phyloP scores from a whole-genome alignment of 2,888 invertebrate genomes.

The Himalopsyche japonica region DNA sequence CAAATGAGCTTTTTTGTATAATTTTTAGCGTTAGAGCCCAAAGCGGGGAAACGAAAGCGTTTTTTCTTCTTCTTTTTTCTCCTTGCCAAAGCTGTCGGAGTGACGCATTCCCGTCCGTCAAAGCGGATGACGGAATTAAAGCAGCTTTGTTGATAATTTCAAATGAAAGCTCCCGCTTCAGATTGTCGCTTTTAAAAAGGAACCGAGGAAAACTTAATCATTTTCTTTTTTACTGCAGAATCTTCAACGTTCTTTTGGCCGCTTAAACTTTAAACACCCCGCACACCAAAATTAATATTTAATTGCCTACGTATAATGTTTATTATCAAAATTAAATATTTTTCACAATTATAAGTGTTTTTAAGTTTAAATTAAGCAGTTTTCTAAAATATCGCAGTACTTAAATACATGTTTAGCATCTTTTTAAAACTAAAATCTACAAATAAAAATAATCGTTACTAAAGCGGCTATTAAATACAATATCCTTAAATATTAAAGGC shows the following conservation, averaged over 20 bases:
- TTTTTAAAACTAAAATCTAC: no score
- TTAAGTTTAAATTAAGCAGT: no score
- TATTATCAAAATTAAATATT: no score
- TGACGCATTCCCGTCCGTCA: slow-evolving; percentile 21
- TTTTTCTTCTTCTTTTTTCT: slow-evolving; percentile 11
- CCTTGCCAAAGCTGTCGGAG: slow-evolving; percentile 22
- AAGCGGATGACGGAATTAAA: neutral
- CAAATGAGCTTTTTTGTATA: slow-evolving; percentile 38
- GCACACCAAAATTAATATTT: no score
- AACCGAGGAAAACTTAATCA: neutral
- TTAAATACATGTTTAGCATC: no score
- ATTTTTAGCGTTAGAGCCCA: neutral
- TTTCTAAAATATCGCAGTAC: no score
- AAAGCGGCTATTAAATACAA: no score
- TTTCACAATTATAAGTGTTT: no score
- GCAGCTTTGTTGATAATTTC: neutral
- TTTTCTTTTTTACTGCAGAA: neutral
- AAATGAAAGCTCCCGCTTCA: neutral
- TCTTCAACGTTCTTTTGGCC: neutral
- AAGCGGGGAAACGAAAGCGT: neutral
- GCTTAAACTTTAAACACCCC: neutral
- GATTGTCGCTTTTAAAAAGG: neutral
- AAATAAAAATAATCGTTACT: no score
- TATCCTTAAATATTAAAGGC: no score
- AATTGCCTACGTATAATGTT: no score